phyloP scores from a whole-genome alignment of 2,888 invertebrate species.

The Opisthograptis luteolata region DNA sequence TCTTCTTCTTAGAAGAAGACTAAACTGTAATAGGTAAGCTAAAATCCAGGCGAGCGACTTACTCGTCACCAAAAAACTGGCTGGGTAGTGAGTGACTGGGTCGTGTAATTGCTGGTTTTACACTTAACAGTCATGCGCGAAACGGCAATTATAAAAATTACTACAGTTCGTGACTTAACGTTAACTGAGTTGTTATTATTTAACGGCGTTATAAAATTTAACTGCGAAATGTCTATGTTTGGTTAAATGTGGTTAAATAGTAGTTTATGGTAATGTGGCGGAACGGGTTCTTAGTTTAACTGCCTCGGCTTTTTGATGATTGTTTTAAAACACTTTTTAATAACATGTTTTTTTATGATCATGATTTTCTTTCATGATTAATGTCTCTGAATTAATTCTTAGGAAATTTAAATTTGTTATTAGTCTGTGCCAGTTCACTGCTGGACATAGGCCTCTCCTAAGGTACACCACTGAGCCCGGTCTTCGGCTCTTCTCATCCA shows the following conservation, averaged over 20 bases:
- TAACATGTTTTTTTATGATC: no score
- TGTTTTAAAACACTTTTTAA: no score
- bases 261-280: not conserved
- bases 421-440: no score
- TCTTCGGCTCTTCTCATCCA: no score
- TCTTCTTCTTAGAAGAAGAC: no score
- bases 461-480: no score
- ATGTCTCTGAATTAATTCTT: no score
- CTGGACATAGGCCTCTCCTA: no score
- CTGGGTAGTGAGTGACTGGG: not conserved
- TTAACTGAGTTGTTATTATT: slow-evolving; percentile 10
- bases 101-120: not conserved
- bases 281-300: not conserved
- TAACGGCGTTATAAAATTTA: slow-evolving; percentile 9
- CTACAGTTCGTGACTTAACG: slow-evolving; percentile 10
- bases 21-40: no score
- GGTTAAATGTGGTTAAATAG: slow-evolving; percentile 4
- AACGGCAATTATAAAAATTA: slow-evolving; percentile 17
- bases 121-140: slow-evolving; percentile 10
- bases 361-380: no score
- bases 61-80: not conserved
- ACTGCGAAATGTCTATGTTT: slow-evolving; percentile 14
- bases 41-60: no score
- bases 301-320: not conserved
- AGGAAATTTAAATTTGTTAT: no score